phyloP scores from a whole-genome alignment of 2,888 invertebrate species.

The Alitta virens region DNA sequence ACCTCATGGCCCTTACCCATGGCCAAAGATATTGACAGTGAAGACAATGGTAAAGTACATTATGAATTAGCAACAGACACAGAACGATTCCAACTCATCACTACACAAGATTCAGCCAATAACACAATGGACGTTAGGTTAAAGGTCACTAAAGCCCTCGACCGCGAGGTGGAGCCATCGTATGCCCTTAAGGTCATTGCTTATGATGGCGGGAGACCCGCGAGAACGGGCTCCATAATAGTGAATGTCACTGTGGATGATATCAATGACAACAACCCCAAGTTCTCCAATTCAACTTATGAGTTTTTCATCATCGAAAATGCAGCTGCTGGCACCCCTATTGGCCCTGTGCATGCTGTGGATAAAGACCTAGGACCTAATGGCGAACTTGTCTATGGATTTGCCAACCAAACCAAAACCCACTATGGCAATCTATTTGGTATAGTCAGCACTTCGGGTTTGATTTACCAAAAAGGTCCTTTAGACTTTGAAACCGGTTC shows the following conservation, averaged over 20 bases:
- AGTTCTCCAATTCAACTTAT: constrained; percentile 12
- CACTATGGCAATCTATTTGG: constrained; percentile 1
- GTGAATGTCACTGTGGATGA: constrained; percentile 6
- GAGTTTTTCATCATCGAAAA: constrained; percentile 1
- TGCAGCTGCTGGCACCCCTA: not conserved
- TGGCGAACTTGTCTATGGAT: not conserved
- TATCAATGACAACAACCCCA: constrained; percentile 12
- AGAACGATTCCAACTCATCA: not conserved
- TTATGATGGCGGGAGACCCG: constrained; percentile 1
- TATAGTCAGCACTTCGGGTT: constrained; percentile 2
- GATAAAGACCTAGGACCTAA: constrained; percentile 9
- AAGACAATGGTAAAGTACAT: constrained; percentile 5
- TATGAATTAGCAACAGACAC: constrained; percentile 16
- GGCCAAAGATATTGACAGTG: constrained; percentile 18
- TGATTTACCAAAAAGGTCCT: constrained; percentile 6
- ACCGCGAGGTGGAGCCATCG: not conserved
- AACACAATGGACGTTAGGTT: not conserved
- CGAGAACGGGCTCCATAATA: not conserved
- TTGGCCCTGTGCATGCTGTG: constrained; percentile 1
- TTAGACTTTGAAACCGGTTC: constrained; percentile 22
- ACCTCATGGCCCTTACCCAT: constrained; percentile 10
- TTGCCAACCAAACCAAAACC: not conserved
- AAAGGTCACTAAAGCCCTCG: not conserved
- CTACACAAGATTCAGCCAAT: not conserved
- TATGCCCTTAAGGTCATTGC: not conserved